Conservation (phyloP, 2,797 vertebrate genomes). For the Smutsia temminckii region DNA sequence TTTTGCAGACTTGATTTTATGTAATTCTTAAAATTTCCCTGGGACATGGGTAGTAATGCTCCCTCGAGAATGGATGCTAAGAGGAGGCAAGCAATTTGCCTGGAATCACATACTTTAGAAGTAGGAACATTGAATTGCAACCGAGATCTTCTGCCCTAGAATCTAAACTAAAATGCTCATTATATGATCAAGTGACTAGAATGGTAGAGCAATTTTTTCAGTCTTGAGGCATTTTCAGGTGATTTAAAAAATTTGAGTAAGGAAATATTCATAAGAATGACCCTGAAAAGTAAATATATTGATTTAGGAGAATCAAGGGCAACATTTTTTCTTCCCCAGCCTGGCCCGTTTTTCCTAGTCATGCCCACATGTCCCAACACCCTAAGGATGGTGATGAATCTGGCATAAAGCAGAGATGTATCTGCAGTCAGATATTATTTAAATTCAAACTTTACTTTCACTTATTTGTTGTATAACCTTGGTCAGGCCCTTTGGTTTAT, state of each 20-base stretch:
- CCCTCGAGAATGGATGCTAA: conserved; percentile 42
- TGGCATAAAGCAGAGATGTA: background rate
- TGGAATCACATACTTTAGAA: conserved; percentile 54
- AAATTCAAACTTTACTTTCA: conserved; percentile 23
- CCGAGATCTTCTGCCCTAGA: conserved; percentile 22
- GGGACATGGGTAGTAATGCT: conserved; percentile 45
- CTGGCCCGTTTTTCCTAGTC: background rate
- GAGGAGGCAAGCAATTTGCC: conserved; percentile 52
- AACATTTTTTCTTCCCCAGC: background rate
- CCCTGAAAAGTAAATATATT: conserved; percentile 34
- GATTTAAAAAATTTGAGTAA: conserved; percentile 12
- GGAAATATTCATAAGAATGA: conserved; percentile 57
- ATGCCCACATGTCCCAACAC: background rate
- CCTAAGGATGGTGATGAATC: background rate
- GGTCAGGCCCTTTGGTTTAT: background rate
- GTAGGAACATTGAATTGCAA: conserved; percentile 28
- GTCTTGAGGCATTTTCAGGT: conserved; percentile 17
- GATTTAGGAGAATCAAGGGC: conserved; percentile 15
- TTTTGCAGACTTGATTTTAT: conserved; percentile 54
- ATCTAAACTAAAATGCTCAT: conserved; percentile 56
- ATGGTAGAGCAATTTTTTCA: conserved; percentile 27
- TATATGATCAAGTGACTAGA: conserved; percentile 50
- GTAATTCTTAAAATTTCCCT: conserved; percentile 65
- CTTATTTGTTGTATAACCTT: conserved; percentile 1
- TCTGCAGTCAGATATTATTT: conserved; percentile 7